These are phyloP conservation scores for Plutomurus gul DNA, from an alignment of 1,140 invertebrate species.

Conservation along the genomic window DNA sequence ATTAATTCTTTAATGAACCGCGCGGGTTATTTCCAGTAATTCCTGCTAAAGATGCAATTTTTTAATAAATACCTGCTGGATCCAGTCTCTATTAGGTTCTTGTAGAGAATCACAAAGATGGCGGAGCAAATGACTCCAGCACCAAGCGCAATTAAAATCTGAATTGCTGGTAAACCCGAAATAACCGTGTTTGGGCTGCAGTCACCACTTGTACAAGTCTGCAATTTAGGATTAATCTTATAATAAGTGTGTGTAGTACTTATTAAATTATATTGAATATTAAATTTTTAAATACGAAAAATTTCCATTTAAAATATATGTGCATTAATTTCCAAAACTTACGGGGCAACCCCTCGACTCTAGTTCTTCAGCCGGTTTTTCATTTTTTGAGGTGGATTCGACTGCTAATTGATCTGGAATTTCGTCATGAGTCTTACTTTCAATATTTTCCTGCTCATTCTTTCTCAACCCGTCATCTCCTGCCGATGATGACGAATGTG, in stretches of 20 bases:
- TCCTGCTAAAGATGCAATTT: no score
- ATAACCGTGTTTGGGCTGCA: slow-evolving; percentile 8
- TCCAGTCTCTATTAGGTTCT: slow-evolving; percentile 21
- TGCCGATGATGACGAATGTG: neutral
- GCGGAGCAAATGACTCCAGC: slow-evolving; percentile 35
- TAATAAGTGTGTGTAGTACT: no score
- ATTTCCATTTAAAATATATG: no score
- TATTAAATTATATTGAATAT: no score
- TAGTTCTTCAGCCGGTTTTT: neutral
- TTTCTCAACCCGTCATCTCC: no score
- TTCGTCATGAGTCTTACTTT: neutral
- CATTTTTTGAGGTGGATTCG: neutral
- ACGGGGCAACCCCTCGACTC: neutral
- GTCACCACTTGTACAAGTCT: slow-evolving; percentile 17
- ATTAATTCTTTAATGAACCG: no score
- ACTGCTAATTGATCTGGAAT: slow-evolving; percentile 1
- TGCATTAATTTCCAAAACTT: no score
- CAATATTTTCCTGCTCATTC: neutral
- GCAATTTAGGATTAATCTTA: no score
- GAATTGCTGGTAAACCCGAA: slow-evolving; percentile 41
- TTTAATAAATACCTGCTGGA: no score
- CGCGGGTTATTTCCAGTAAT: no score
- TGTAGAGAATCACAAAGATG: slow-evolving; percentile 38
- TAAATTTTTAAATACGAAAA: no score
- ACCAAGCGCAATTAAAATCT: slow-evolving; percentile 16